Base-by-base conservation (phyloP, 2,113 vertebrate species). In the Ameiurus melas region DNA sequence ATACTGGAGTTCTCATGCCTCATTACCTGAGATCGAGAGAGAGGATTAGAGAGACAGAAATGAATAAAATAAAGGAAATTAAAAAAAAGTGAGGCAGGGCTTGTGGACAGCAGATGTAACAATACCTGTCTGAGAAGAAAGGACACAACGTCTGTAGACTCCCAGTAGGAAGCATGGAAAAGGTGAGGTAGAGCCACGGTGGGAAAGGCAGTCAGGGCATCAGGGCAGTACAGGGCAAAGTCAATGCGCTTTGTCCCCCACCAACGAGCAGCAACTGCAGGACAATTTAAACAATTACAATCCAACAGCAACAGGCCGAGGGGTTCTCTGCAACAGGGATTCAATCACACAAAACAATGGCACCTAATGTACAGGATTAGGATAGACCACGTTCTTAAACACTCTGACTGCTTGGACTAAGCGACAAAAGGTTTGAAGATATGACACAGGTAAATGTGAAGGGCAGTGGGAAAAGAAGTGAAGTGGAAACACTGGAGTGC, bases 141-240 rank as follows among this genome's bases (percentile, higher is more conserved):
- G 81, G 98, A 98, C 84, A 98, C 98, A 0, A 98, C 98, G 0
- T 99, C 98, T 0, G 97, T 99, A 0, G 98, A 99, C 89, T 99
- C 98, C 98, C 98, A 99, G 95, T 99, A 99, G 93, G 98, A 98
- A 13, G 98, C 98, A 0, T 99, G 98, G 94, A 99, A 99, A 90
- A 99, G 97, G 87, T 99, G 98, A 0, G 98, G 98, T 92, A 99
- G 95, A 14, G 98, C 98, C 64, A 98, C 96, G 0, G 97, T 98
- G 0, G 98, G 98, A 87, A 99, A 99, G 2, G 98, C 98, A 0
- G 97, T 98, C 77, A 99, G 95, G 1, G 98, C 97, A 0, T 99
- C 98, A 0, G 98, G 98, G 83, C 98, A 99, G 94, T 99, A 99
- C 80, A 99, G 96, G 30, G 97, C 98, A 0, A 97, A 99, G 94